Conservation (phyloP, 2,797 vertebrate genomes). For the Danio jaintianensis region DNA sequence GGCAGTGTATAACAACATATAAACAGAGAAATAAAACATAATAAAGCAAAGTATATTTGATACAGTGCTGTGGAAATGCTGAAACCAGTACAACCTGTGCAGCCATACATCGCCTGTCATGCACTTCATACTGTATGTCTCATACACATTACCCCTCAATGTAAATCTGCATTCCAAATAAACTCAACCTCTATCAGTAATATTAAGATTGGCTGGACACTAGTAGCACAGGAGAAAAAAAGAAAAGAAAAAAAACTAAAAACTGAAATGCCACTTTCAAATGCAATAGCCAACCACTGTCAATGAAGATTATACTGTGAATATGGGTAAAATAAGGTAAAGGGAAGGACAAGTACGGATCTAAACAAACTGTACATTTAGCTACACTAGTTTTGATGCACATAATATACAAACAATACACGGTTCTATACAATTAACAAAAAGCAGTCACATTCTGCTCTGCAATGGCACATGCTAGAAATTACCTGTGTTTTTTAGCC, state of each 20-base stretch:
- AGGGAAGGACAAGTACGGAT: conserved; percentile 31
- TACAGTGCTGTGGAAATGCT: not conserved
- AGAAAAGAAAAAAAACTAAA: conserved; percentile 30
- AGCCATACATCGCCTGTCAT: conserved; percentile 31
- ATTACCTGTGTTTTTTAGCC: conserved; percentile 80
- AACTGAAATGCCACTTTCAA: conserved; percentile 38
- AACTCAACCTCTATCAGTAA: not conserved
- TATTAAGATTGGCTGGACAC: conserved; percentile 20
- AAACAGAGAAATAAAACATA: conserved; percentile 14
- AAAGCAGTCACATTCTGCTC: conserved; percentile 54
- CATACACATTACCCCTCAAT: not conserved
- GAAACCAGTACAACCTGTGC: conserved; percentile 20
- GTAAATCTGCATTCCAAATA: conserved; percentile 24
- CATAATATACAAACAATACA: conserved; percentile 37
- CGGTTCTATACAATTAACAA: conserved; percentile 41
- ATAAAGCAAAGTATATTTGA: conserved; percentile 29
- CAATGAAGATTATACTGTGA: conserved; percentile 11
- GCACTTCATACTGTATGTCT: conserved; percentile 1
- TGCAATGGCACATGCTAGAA: conserved; percentile 49
- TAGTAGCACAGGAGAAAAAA: conserved; percentile 8
- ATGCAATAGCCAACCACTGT: conserved; percentile 40
- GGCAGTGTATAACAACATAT: not conserved
- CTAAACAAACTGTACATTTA: conserved; percentile 34
- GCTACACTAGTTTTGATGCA: conserved; percentile 34
- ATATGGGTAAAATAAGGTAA: conserved; percentile 20